Percentiles rank a stretch among this genome's conserved stretches.
Conservation (phyloP, 2,113 vertebrate species). For the Neodontobutis hainanensis region DNA sequence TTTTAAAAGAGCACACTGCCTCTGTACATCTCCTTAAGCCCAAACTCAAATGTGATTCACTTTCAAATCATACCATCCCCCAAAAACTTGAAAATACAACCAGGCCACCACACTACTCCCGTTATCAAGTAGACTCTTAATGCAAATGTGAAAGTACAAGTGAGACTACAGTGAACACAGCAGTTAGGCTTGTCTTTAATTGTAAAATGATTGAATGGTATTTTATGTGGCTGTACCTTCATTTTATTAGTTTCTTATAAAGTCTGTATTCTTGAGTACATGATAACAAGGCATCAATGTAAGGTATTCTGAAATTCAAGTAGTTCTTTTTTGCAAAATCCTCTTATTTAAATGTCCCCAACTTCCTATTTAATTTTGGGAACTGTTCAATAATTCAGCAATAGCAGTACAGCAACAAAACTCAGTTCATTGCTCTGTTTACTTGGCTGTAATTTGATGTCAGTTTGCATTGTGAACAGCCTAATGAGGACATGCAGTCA, state of each 20-base stretch:
- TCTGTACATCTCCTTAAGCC: background rate
- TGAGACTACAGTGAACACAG: no score
- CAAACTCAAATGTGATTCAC: background rate
- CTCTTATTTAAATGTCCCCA: background rate
- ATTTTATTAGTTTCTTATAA: no score
- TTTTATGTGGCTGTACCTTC: no score
- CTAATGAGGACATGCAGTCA: conserved; percentile 50
- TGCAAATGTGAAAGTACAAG: background rate
- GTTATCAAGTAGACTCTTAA: background rate
- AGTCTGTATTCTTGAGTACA: no score
- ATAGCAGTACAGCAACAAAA: conserved; percentile 11
- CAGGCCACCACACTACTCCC: conserved; percentile 1
- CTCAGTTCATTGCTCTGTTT: conserved; percentile 16
- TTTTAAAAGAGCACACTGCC: conserved; percentile 13
- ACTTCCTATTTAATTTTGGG: background rate
- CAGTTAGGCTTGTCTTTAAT: background rate
- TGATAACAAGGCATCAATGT: no score
- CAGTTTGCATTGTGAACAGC: conserved; percentile 31
- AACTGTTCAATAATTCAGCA: background rate
- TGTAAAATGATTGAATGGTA: no score
- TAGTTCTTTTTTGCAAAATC: background rate
- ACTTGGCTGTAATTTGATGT: conserved; percentile 34
- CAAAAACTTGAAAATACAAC: conserved; percentile 13
- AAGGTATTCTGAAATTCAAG: no score
- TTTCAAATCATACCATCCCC: background rate